Evolutionary conservation across 2,113 vertebrate species (phyloP), one percentile per base, ranked within the genome.

Genomic region (Mungos mungo): DNA sequence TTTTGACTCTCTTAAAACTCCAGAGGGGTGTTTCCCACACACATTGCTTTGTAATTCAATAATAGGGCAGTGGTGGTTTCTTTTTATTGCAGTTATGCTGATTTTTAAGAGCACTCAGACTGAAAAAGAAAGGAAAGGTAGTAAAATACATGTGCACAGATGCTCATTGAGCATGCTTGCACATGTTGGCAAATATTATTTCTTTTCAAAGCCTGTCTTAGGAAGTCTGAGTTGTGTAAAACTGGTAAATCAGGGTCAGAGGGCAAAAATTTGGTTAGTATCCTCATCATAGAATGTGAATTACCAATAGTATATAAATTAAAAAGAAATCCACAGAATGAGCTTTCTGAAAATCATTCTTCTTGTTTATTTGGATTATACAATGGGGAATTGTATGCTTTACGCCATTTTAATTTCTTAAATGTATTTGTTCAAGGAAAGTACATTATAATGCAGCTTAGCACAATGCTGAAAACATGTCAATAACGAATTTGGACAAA

Each of bases 171-270:
- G 83, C 97, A 97, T 31, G 72, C 98, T 98, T 98, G 81, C 80
- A 96, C 95, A 85, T 72, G 74, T 96, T 88, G 87, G 86, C 72
- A 96, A 93, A 47, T 93, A 50, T 41, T 94, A 45, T 97, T 60
- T 94, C 45, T 97, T 98, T 98, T 97, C 63, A 74, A 92, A 95
- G 96, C 91, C 96, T 95, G 74, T 90, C 92, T 96, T 54, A 95
- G 52, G 72, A 94, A 72, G 68, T 88, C 80, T 97, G 74, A 96
- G 85, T 84, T 77, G 57, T 45, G n/a, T 81, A 96, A 50, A 47
- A 96, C 93, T 76, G 86, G 29, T 80, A 96, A 97, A 96, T 96
- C 95, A 35, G 45, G 57, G 86, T 93, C 98, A 98, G 95, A 63
- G 95, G 91, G 52, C 33, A 97, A 95, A 97, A 93, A 79, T n/a